A percentile compares a stretch with the other conserved stretches of the same genome.
phyloP scores from a whole-genome alignment of 2,113 vertebrate species.

The Sialia sialis region DNA sequence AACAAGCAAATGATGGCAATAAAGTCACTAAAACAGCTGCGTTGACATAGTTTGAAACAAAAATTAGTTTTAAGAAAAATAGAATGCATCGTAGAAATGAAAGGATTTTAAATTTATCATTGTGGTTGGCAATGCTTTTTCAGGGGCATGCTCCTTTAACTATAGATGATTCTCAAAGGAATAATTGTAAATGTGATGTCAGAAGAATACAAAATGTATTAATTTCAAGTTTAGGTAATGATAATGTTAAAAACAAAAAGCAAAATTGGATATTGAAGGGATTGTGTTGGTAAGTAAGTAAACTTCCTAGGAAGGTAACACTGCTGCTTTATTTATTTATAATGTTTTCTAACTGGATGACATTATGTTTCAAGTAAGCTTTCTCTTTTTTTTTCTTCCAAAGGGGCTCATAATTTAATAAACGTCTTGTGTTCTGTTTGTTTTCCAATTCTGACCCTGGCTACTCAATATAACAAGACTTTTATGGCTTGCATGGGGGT shows the following conservation, averaged over 20 bases:
- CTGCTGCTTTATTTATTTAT: not conserved
- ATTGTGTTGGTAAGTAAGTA: not conserved
- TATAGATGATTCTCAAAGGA: not conserved
- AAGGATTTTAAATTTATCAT: not conserved
- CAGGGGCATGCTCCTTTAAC: not conserved
- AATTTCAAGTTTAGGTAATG: not conserved
- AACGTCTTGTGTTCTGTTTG: not conserved
- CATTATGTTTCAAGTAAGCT: not conserved
- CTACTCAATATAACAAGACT: not conserved
- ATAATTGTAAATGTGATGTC: not conserved
- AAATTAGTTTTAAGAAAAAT: not conserved
- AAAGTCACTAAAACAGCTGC: not conserved
- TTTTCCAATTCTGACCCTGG: conserved; percentile 12
- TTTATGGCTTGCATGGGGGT: not conserved
- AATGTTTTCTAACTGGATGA: not conserved
- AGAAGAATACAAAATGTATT: not conserved
- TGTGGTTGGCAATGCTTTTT: not conserved
- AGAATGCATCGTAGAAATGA: not conserved
- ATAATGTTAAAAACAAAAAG: not conserved
- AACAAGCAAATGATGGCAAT: not conserved
- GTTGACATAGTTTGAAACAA: not conserved
- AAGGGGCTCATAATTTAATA: conserved; percentile 2
- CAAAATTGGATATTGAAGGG: not conserved
- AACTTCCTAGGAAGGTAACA: not conserved
- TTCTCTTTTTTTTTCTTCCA: not conserved